phyloP scores from a whole-genome alignment of 2,797 vertebrate genomes.

The Cossypha caffra region DNA sequence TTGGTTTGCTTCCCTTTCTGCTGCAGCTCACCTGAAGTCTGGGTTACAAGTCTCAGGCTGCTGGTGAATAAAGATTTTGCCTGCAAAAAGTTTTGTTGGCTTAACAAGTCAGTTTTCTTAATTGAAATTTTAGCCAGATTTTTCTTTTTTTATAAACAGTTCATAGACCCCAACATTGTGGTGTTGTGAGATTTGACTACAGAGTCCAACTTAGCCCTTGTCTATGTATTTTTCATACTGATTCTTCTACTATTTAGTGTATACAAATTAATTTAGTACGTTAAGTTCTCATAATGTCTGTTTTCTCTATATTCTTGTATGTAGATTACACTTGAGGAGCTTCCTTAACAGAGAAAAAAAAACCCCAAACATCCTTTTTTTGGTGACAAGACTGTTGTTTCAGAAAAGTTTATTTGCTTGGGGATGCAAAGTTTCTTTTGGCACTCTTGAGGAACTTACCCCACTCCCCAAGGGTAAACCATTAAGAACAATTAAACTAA shows the following conservation, averaged over 20 bases:
- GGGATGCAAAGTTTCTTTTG: background rate
- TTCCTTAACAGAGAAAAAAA: background rate
- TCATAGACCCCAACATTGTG: fast-evolving
- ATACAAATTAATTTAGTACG: background rate
- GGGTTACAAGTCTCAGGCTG: background rate
- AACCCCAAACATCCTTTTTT: background rate
- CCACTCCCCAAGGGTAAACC: background rate
- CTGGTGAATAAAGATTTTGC: background rate
- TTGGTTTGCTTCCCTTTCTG: background rate
- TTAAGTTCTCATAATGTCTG: background rate
- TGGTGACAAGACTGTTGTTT: background rate
- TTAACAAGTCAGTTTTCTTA: background rate
- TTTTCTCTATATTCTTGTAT: background rate
- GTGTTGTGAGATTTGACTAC: background rate
- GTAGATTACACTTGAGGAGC: background rate
- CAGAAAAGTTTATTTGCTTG: background rate
- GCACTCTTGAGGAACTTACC: background rate
- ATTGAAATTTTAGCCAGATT: background rate
- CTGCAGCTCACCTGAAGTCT: background rate
- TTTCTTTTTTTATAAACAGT: background rate
- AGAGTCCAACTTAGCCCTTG: background rate
- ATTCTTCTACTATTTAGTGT: background rate
- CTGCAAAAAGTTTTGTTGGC: background rate
- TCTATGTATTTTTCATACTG: background rate
- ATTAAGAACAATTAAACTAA: background rate